Base-by-base conservation (phyloP, 2,797 vertebrate species). In the Propithecus deckenii region DNA sequence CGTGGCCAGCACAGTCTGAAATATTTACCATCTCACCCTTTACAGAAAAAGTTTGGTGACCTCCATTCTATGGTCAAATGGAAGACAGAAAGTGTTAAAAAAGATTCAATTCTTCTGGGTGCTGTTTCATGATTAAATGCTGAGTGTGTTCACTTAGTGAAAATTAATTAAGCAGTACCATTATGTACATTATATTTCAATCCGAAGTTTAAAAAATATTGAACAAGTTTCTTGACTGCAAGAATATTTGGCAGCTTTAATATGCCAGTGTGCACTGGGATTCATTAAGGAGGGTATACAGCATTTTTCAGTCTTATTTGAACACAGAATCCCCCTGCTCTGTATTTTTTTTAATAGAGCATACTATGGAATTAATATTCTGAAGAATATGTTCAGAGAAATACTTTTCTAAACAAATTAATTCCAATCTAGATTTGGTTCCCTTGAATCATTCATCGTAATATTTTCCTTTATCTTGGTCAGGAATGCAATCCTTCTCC, bases 331-430 rank as follows among this genome's bases (percentile, higher is more conserved):
- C 78, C 22, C 9, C 11, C 17, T 2, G 22, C 25, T 65, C 20
- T 72, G 91, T 35, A 57, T 92, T 71, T 67, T 89, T 86, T 90
- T 79, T 65, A 46, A 65, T 23, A 65, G 13, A 90, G 50, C 12
- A 6, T 52, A 11, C 52, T 78, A 46, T 89, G 32, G n/a, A 69
- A 86, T 32, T 11, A 35, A 30, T 69, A 25, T 89, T 78, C 43
- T 72, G 14, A 86, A 30, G 41, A 89, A 63, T 92, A 85, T 72
- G 38, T 32, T 41, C 35, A 41, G 43, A 86, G 65, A 86, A 81
- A 15, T 35, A n/a, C 10, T 63, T 79, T 86, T 75, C 52, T 89
- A 65, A 96, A 80, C 7, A 93, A 95, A 94, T 90, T 67, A 74
- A 86, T 61, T 84, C 43, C 20, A 80, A 25, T 28, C 8, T 12